Evolutionary conservation across 2,113 vertebrate species (phyloP), one percentile per base, ranked within the genome.

Genomic region (Parus major): DNA sequence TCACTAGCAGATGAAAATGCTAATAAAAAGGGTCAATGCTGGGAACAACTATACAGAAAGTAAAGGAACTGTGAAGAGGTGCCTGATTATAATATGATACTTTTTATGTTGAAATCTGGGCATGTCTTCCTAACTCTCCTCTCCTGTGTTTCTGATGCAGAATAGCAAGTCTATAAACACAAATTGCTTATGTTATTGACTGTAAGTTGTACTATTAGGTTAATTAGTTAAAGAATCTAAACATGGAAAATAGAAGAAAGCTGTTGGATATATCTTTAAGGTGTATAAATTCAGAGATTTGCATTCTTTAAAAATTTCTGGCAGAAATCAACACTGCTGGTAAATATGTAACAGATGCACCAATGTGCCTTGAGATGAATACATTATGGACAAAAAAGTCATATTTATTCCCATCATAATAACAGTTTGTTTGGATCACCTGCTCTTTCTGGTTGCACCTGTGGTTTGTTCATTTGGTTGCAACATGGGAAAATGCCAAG

Each of bases 391-490:
- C 89, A 96, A 96, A 93, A 82, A 97, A 95, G 91, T 82, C 18
- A 4, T 89, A 84, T 82, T 94, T 92, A 97, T 96, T 97, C 97
- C 88, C 93, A 94, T 92, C 82, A 96, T 66, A 96, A 83, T 93
- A 97, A 87, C 94, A 95, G 94, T 97, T 97, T 97, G 95, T 97
- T 97, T 97, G 86, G 90, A 92, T 98, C 97, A 97, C 95, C 97
- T 98, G 97, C 60, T 97, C 80, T 81, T 97, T 81, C 94, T 96
- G 93, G 50, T 95, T 89, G 94, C 97, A 98, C 96, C 97, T 98
- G 97, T 96, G 92, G 55, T 96, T 97, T 95, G 84, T 90, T 97
- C 90, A 69, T 96, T 97, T 96, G 91, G 72, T 92, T 97, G 95
- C 66, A 97, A 92, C 86, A 88, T 80, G 80, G 91, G 86, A 96